phyloP scores from a whole-genome alignment of 2,888 invertebrate species.

The Amorpha juglandis region DNA sequence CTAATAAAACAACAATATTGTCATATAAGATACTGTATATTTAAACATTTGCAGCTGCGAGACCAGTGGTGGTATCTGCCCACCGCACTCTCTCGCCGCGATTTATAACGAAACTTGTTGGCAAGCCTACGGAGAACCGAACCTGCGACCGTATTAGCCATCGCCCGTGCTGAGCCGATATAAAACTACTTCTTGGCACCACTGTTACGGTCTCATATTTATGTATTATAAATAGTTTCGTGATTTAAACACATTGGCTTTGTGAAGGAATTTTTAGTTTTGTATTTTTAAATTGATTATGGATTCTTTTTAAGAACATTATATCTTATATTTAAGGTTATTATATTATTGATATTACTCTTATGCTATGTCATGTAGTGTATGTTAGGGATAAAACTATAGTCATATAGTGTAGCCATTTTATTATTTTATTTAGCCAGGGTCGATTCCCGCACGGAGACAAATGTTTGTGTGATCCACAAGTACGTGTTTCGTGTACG shows the following conservation, averaged over 20 bases:
- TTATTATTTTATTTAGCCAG: too few species aligned
- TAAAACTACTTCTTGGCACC: constrained; percentile 43
- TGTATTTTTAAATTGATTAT: background rate
- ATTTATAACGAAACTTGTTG: constrained; percentile 65
- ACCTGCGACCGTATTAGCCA: constrained; percentile 44
- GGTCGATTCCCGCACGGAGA: too few species aligned
- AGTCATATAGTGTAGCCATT: too few species aligned
- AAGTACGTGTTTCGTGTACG: too few species aligned
- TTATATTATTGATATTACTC: background rate
- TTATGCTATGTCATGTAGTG: background rate
- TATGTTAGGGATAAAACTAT: background rate
- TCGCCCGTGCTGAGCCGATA: constrained; percentile 32
- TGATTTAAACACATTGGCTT: constrained; percentile 21
- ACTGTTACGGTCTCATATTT: constrained; percentile 28
- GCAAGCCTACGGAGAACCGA: constrained; percentile 51
- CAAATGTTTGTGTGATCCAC: too few species aligned
- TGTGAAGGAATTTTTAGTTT: background rate
- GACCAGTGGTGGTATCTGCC: constrained; percentile 37
- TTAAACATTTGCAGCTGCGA: background rate
- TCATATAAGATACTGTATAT: background rate
- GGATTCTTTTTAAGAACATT: too few species aligned
- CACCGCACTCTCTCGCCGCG: constrained; percentile 34
- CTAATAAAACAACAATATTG: too few species aligned
- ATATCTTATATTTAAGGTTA: background rate
- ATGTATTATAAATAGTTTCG: constrained; percentile 27